Conservation (phyloP, 2,113 vertebrate species). For the Ctenodactylus gundi region DNA sequence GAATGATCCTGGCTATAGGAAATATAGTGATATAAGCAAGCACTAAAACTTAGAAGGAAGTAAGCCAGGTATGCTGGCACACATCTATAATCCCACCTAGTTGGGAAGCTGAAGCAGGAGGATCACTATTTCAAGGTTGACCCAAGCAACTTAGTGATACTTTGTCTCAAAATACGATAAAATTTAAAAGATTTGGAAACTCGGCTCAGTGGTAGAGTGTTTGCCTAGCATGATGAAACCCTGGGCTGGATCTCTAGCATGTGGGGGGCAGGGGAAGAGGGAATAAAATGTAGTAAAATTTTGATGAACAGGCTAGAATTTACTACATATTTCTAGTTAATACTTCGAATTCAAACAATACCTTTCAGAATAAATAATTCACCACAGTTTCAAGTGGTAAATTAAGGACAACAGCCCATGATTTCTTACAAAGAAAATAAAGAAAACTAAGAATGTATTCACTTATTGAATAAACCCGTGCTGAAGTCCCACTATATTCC, state of each 20-base stretch:
- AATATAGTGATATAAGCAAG: background rate
- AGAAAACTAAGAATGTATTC: slow-evolving; percentile 46
- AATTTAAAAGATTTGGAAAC: background rate
- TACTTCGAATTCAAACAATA: slow-evolving; percentile 10
- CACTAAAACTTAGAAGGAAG: background rate
- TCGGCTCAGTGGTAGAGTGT: background rate
- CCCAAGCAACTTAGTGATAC: background rate
- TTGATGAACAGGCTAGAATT: background rate
- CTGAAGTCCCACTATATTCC: slow-evolving; percentile 27
- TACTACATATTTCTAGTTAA: background rate
- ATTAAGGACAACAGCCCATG: slow-evolving; percentile 32
- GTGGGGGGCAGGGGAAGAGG: background rate
- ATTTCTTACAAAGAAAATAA: slow-evolving; percentile 45
- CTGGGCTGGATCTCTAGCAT: background rate
- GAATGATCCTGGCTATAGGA: background rate
- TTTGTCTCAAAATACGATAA: background rate
- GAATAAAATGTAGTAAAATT: background rate
- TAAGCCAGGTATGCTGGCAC: background rate
- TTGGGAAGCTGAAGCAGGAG: background rate
- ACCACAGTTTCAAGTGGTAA: slow-evolving; percentile 5
- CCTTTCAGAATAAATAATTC: slow-evolving; percentile 44
- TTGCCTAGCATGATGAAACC: background rate
- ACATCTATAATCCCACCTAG: background rate
- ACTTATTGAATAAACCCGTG: slow-evolving; percentile 54
- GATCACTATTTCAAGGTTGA: background rate